phyloP scores from a whole-genome alignment of 2,797 vertebrate species.

The Halcyon chelicuti region DNA sequence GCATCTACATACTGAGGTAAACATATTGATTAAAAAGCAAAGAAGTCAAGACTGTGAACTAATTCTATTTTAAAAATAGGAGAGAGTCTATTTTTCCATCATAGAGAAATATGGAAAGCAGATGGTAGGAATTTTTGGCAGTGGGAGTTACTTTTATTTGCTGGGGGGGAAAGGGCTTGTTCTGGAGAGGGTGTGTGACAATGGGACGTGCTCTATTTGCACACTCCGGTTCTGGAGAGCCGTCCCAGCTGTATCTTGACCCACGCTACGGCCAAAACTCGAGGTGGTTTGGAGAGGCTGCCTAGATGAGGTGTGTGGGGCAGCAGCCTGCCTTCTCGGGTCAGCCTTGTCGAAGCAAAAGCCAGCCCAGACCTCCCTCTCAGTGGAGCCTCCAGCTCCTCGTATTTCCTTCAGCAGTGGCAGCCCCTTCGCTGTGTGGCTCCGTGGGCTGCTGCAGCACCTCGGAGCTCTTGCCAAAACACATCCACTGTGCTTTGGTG shows the following conservation, averaged over 20 bases:
- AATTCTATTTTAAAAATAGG: constrained; percentile 15
- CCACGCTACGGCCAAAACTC: rapidly evolving
- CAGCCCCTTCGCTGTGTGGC: background rate
- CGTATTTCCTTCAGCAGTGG: background rate
- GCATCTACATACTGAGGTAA: background rate
- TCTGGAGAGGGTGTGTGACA: background rate
- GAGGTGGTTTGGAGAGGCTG: background rate
- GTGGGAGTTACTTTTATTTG: background rate
- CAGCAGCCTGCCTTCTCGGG: background rate
- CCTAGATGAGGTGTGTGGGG: background rate
- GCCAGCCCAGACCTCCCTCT: background rate
- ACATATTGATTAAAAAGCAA: constrained; percentile 8
- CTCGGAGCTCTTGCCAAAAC: background rate
- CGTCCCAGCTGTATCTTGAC: background rate
- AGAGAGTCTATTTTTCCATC: constrained; percentile 39
- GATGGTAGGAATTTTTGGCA: constrained; percentile 14
- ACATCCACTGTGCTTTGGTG: rapidly evolving
- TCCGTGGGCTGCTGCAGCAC: background rate
- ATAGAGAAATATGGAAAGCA: constrained; percentile 27
- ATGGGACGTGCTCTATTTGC: rapidly evolving
- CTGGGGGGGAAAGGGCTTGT: background rate
- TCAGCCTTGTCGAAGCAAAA: background rate
- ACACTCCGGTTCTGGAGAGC: background rate
- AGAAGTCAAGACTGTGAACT: background rate
- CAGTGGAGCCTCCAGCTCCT: background rate